Evolutionary conservation across 2,797 vertebrate species (phyloP), one percentile per base, ranked within the genome.

Genomic region (Heterohyrax brucei): DNA sequence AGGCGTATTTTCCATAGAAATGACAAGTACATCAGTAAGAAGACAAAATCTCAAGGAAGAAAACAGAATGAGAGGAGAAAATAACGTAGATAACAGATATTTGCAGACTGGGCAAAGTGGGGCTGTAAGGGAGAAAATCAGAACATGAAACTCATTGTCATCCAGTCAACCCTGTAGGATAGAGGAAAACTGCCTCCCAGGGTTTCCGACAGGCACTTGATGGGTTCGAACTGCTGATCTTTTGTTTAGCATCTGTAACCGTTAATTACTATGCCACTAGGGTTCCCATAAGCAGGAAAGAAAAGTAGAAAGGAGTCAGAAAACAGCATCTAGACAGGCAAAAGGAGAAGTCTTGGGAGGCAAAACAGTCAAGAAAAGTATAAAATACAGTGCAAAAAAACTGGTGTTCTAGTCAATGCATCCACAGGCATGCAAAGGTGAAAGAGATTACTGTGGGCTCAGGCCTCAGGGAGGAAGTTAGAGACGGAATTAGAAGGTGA

Each of bases 321-420:
- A 88, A 46, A 18, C 28, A 81, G n/a, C 10, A 56, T 9, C 28
- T 44, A 56, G 3, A 87, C 12, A 64, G 10, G 75, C 7, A 84
- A 77, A 94, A 87, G 59, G 21, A 79, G 26, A 75, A 82, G 87
- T 50, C 12, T 79, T 76, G 28, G 30, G 33, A 89, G 33, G 64
- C 77, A 83, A 76, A 70, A 87, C 39, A 16, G 78, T 80, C 48
- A 87, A 82, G 59, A 92, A 64, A 26, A 83, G 22, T 50, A 87
- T 59, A 78, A 78, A 46, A 87, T 50, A 48, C 92, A 75, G 80
- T 44, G 81, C 21, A 18, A 81, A 75, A 75, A 92, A 81, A 21
- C 64, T 73, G 56, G 46, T 24, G 39, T 19, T 7, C 46, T 6
- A 50, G n/a, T 21, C 3, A 81, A 87, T 18, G 62, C 68, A 92